These are phyloP conservation scores for Protomyctophum bolini DNA, from an alignment of 2,113 vertebrate genomes.

Conservation along the genomic window DNA sequence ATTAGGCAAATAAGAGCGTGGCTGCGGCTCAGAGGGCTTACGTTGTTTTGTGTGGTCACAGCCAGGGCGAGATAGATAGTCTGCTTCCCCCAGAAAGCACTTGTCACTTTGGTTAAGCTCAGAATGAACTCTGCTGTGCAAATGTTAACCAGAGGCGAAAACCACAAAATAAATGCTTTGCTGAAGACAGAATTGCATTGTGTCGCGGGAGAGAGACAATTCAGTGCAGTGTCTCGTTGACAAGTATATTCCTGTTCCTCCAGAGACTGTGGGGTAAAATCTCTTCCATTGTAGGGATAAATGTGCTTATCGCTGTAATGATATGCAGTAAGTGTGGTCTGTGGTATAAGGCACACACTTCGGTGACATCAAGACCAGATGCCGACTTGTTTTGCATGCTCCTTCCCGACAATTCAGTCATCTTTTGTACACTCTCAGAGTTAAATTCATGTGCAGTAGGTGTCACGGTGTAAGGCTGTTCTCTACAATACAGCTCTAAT, in stretches of 20 bases:
- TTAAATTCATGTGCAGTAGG: no score
- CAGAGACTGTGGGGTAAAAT: no score
- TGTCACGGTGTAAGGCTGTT: no score
- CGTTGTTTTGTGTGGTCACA: constrained; percentile 53
- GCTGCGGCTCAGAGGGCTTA: constrained; percentile 57
- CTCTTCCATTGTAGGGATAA: no score
- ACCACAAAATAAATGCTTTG: constrained; percentile 1
- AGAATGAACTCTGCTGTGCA: constrained; percentile 29
- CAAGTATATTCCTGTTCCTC: neutral
- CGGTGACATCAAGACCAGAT: no score
- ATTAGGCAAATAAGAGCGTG: constrained; percentile 54
- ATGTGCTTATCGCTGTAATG: no score
- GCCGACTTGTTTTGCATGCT: no score
- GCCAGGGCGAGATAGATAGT: constrained; percentile 41
- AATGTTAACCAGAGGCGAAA: constrained; percentile 44
- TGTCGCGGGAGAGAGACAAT: constrained; percentile 12
- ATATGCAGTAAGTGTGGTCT: no score
- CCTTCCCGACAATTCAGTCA: no score
- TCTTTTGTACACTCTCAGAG: no score
- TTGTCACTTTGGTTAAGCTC: constrained; percentile 61
- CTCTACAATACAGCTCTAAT: no score
- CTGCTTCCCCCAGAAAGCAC: constrained; percentile 57
- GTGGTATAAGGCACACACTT: no score
- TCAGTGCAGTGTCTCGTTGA: neutral
- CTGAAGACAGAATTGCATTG: neutral